Evolutionary conservation across 2,113 vertebrate genomes (phyloP).

Genomic region (Taxidea taxus): DNA sequence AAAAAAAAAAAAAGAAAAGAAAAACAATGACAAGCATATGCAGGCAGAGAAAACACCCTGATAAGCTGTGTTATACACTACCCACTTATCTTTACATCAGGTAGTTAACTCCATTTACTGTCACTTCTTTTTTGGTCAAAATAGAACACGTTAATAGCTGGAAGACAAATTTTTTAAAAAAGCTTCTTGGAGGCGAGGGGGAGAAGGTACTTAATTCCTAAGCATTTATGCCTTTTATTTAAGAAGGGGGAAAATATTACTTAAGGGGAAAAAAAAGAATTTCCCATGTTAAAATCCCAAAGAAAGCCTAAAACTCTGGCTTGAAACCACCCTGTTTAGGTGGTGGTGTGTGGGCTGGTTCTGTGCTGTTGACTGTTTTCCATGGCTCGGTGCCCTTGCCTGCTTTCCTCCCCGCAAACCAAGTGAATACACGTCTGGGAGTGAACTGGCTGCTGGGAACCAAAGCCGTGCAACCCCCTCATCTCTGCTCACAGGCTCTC

Average conservation of each 20-base stretch:
- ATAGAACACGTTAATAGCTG: not conserved
- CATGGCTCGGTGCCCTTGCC: not conserved
- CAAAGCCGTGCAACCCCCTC: not conserved
- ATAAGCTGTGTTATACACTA: not conserved
- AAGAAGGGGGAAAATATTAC: not conserved
- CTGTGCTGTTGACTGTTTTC: not conserved
- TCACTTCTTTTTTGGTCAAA: not conserved
- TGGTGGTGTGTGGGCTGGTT: not conserved
- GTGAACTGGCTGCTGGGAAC: not conserved
- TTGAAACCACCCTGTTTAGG: not conserved
- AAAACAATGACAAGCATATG: not conserved
- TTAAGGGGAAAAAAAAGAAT: not conserved
- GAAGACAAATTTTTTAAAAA: not conserved
- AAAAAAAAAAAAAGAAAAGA: no score
- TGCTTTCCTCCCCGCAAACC: not conserved
- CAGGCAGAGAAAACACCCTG: not conserved
- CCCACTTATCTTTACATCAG: not conserved
- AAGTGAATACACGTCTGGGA: not conserved
- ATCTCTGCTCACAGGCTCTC: not conserved
- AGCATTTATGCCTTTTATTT: not conserved
- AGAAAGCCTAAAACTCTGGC: not conserved
- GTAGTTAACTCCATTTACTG: not conserved
- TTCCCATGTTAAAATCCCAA: not conserved
- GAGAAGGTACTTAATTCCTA: not conserved
- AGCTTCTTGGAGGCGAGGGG: not conserved